Base-by-base conservation (phyloP, 2,888 invertebrate species). In the Cerastoderma edule region DNA sequence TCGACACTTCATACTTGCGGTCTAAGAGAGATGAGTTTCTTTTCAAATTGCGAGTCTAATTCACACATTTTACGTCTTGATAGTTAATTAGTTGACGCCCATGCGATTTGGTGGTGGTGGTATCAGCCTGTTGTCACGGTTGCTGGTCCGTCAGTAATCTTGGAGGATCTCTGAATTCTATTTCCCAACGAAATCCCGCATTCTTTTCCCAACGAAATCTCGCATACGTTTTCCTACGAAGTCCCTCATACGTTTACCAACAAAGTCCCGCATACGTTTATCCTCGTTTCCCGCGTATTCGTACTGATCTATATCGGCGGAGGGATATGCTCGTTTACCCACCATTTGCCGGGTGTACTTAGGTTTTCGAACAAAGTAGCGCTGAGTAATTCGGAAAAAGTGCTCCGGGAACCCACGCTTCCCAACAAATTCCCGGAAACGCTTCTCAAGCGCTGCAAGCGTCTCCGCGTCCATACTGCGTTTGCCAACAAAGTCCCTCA, bases 401-500 rank as follows among this genome's bases (percentile, higher is more conserved):
- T 70, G 63, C 24, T 78, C 70, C 1, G 78, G 74, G 35, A 74
- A 67, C 53, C 64, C 63, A 30, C 81, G 30, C 65, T 81, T 81
- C 6, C 78, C 78, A 46, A 81, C 81, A 63, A 81, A 81, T 24
- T 81, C 81, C 13, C 81, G 69, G 27, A 81, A 70, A 30, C 81
- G 72, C 60, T 81, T 81, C 16, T 69, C 78, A 19, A 79, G 50
- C 39, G 60, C 67, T 0, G 79, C 69, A 4, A 70, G 44, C 35
- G 70, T 57, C 2, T 39, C 28, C 1, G 63, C 35, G 39, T 75
- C 48, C 5, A 48, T 24, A 28, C 57, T 54, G 66, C 80, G 64
- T 53, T 81, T 81, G 16, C 81, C 81, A 8, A 81, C 57, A 30
- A 81, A 78, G 22, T 81, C 81, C 8, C 78, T 66, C 69, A 81